Evolutionary conservation across 2,888 invertebrate species (phyloP).

Genomic region (Automeris io): DNA sequence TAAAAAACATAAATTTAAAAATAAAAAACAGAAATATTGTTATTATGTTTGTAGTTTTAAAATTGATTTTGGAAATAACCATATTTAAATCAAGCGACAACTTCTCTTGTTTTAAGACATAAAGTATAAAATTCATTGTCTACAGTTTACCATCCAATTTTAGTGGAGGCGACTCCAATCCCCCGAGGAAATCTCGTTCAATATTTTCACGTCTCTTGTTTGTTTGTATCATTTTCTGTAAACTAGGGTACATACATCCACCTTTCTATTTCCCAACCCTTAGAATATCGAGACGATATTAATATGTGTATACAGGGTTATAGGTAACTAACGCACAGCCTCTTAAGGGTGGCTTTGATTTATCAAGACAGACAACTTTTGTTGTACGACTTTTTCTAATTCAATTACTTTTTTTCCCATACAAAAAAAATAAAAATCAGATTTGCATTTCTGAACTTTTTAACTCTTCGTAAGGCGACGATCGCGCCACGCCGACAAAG

Average conservation of each 20-base stretch:
- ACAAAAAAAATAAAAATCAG: too few species aligned
- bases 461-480: too few species aligned
- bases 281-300: conserved; percentile 3
- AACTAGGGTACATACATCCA: conserved; percentile 25
- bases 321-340: too few species aligned
- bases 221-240: conserved; percentile 41
- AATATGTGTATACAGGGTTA: too few species aligned
- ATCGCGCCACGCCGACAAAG: too few species aligned
- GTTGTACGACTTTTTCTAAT: too few species aligned
- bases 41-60: not conserved
- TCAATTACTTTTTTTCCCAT: too few species aligned
- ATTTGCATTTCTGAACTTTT: too few species aligned
- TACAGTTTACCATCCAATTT: conserved; percentile 60
- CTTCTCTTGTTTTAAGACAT: conserved; percentile 19
- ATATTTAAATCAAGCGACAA: conserved; percentile 8
- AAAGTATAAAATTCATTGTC: conserved; percentile 48
- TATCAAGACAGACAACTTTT: too few species aligned
- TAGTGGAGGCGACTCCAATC: conserved; percentile 49
- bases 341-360: too few species aligned
- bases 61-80: conserved; percentile 29
- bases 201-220: conserved; percentile 48
- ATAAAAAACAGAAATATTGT: too few species aligned
- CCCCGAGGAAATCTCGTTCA: conserved; percentile 56
- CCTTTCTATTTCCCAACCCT: conserved; percentile 18
- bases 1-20: too few species aligned